Base-by-base conservation (phyloP, 2,113 vertebrate genomes). In the Neodontobutis hainanensis region DNA sequence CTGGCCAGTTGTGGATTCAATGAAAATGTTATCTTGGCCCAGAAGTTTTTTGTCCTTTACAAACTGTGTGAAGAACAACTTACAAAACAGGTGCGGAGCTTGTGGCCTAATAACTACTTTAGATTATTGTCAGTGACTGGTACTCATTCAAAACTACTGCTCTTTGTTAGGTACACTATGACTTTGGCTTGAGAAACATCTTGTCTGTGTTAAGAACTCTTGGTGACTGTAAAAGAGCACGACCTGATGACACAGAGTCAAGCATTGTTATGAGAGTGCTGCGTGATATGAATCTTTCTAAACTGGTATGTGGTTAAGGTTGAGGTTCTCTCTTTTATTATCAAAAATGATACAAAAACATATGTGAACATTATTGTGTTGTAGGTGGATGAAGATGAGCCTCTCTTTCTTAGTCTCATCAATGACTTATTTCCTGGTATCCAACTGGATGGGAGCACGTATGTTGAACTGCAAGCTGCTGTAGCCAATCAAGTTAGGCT, bases 351-450 rank as follows among this genome's bases (percentile, higher is more conserved):
- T 14, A 27, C 48, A 32, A 15, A 55, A 38, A 15, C 3, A 2
- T 38, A 27, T 27, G 12, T 55, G 52, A 3, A 11, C 7, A 55
- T 57, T 0, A 40, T 19, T 72, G 1, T 77, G 35, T 87, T 53
- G 53, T 66, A 98, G 97, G 97, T 98, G 70, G 97, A 98, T 89
- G 96, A 99, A 73, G 97, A 99, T 57, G 96, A 98, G 73, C 95
- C 96, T 0, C 92, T 99, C 72, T 99, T 99, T 85, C 74, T 97
- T 76, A 98, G 97, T 90, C 84, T 99, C 83, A 98, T 97, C 76
- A 94, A 96, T 66, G 96, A 99, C 74, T 93, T 99, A 40, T 99
- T 99, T 86, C 97, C 96, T 12, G 93, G 95, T 68, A 96, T 95
- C 75, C 94, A 95, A 8, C 90, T 98, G 77, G 96, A 97, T 86